Base-by-base conservation (phyloP, 2,113 vertebrate genomes). In the Phrynosoma blainvillii region DNA sequence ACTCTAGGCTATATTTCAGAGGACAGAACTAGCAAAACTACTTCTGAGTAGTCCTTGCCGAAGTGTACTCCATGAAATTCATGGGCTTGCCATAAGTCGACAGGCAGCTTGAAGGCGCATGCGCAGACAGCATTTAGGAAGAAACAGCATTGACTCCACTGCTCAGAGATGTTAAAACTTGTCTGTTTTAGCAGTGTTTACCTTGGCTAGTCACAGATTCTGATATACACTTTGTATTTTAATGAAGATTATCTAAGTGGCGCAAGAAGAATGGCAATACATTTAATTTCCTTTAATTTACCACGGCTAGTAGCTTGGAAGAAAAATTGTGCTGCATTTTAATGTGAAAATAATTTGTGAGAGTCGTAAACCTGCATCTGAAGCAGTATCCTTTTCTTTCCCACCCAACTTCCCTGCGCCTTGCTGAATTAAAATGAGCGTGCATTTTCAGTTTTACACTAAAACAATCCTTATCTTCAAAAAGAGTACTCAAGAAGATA, bases 401-500 rank as follows among this genome's bases (percentile, higher is more conserved):
- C 42, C 85, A 88, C 30, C 47, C 14, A 30, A 4, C 4, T 14
- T 27, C 32, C 9, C 42, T 52, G 93, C 94, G 94, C 88, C 94
- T 89, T 94, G 91, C 87, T 90, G 95, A 91, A 94, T 93, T 91
- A 94, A 93, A 92, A 86, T 91, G 91, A 95, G 93, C 91, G 89
- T 84, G 76, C 76, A 73, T 95, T 95, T 95, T 92, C 89, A 21
- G 84, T 93, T 88, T 87, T 93, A 93, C 91, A 89, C 91, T 95
- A 91, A 94, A 89, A 85, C 90, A 88, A 90, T 95, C 84, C 90
- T 91, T 89, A 93, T 93, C 73, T 91, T 96, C 93, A 96, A 94
- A 95, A 91, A 88, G 87, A 95, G 87, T 92, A 93, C 95, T 94
- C 74, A 94, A 42, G 88, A 94, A 96, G 91, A 95, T 92, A 65